These are phyloP conservation scores for Ochotona curzoniae DNA, from an alignment of 2,113 vertebrate species.

Conservation along the genomic window DNA sequence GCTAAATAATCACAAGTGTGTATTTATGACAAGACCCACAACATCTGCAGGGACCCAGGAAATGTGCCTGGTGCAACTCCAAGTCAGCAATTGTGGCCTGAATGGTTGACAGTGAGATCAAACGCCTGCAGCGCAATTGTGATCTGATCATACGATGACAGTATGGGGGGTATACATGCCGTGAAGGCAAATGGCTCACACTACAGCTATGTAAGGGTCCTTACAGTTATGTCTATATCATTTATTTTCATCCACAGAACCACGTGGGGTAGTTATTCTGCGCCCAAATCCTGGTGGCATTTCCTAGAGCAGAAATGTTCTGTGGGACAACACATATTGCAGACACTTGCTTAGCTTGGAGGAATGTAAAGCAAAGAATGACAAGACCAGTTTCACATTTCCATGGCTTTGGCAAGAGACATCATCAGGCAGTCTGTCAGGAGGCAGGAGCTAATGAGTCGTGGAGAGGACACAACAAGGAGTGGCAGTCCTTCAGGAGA, in stretches of 20 bases:
- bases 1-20: not conserved
- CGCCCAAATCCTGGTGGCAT: not conserved
- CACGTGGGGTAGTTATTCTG: not conserved
- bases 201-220: not conserved
- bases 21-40: not conserved
- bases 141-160: not conserved
- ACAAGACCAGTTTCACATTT: not conserved
- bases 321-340: not conserved
- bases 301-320: not conserved
- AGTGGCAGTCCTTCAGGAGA: not conserved
- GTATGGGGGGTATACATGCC: not conserved
- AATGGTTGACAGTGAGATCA: not conserved
- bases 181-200: slow-evolving; percentile 24
- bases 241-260: not conserved
- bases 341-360: not conserved
- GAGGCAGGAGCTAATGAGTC: not conserved
- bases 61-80: not conserved
- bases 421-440: not conserved
- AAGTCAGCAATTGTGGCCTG: not conserved
- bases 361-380: not conserved
- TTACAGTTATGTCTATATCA: not conserved
- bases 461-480: accelerated
- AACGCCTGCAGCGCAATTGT: not conserved
- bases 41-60: not conserved
- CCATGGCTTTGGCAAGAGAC: not conserved